Evolutionary conservation across 1,140 invertebrate species (phyloP), one percentile per base, ranked within the genome.

Genomic region (Eurosta solidaginis): DNA sequence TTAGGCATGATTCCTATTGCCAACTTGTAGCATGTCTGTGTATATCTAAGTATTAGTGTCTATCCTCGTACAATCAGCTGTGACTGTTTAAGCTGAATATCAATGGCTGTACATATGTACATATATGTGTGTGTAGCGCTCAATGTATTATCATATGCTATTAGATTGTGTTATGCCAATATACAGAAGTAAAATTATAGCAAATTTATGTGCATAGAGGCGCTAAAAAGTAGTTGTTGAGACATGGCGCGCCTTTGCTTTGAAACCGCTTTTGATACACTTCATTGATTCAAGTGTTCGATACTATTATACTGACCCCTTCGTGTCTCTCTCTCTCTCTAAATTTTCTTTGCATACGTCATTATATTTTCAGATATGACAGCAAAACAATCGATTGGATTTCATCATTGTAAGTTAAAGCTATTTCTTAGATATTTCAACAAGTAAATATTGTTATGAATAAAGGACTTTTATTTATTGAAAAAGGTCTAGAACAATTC

Each of bases 301-400:
- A 68, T 68, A 27, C n/a, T n/a, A 20, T 33, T 63, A 17, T 63
- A 63, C 54, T 33, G 9, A 59, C 3, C 27, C n/a, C 59, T 68
- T n/a, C 14, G 5, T 68, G 33, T 36, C 33, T 33, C 25, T n/a
- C 59, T 68, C n/a, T 33, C 29, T 63, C 1, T 29, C 17, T 63
- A 7, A 17, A 9, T 68, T 68, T 40, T 22, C 59, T 68, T 68
- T 68, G 17, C 7, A 68, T 40, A 40, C 59, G 14, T n/a, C 14
- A 76, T 76, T 76, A 84, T 85, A 83, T 80, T 85, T 85, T 80
- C 84, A 85, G 84, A 85, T 85, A 85, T 84, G 85, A 83, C 85
- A 84, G 84, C 84, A 82, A 85, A 85, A 84, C 84, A 85, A 84
- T 85, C 84, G 81, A 83, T 84, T 82, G 84, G 84, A 85, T 85